A percentile compares a stretch with the other conserved stretches of the same genome.
phyloP scores from a whole-genome alignment of 1,140 invertebrate species.

The Lasioglossum albipes region DNA sequence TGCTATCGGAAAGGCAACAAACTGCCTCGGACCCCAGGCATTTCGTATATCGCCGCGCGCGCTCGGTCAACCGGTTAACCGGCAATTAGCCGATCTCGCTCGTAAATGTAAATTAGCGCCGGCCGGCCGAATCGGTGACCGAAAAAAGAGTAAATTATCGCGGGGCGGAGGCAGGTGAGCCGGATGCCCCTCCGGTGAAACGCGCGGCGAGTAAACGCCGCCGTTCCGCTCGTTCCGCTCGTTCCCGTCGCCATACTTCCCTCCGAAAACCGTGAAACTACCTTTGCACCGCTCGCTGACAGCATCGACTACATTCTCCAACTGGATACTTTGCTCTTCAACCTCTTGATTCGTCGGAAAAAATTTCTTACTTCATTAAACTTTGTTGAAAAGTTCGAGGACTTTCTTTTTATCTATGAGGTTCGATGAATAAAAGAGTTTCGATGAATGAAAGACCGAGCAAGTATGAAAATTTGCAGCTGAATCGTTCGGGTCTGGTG shows the following conservation, averaged over 20 bases:
- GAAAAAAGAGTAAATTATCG: slow-evolving; percentile 77
- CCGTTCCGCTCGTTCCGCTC: slow-evolving; percentile 11
- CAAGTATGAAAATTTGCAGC: no score
- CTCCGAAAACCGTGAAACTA: background rate
- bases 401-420: no score
- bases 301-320: background rate
- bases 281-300: background rate
- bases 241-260: slow-evolving; percentile 15
- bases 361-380: no score
- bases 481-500: no score
- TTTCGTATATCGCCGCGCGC: slow-evolving; percentile 47
- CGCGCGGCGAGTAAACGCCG: slow-evolving; percentile 13
- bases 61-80: slow-evolving; percentile 77
- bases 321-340: no score
- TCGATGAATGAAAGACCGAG: no score
- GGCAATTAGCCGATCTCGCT: slow-evolving; percentile 78
- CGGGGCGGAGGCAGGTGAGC: slow-evolving; percentile 73
- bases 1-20: slow-evolving; percentile 62
- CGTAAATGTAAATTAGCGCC: slow-evolving; percentile 76
- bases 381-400: no score
- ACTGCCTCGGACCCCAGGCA: slow-evolving; percentile 58
- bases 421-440: no score
- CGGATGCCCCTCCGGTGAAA: slow-evolving; percentile 66
- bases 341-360: no score
- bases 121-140: slow-evolving; percentile 67